These are phyloP conservation scores for Leucophenga montana DNA, from an alignment of 2,888 invertebrate species.

Conservation along the genomic window DNA sequence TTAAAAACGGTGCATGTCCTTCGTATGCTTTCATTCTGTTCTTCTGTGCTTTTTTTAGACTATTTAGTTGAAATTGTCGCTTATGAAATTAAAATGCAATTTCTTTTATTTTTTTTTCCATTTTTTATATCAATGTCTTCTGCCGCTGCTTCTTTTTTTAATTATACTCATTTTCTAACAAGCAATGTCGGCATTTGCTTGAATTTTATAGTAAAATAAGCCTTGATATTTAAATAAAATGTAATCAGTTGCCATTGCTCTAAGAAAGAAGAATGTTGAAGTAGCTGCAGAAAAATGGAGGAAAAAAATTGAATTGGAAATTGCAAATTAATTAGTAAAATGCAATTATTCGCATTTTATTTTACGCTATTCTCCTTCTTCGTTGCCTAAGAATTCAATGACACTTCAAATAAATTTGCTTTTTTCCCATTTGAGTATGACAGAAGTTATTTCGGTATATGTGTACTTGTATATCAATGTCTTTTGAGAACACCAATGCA, in stretches of 20 bases:
- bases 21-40: too few relatives aligned
- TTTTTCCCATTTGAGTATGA: too few relatives aligned
- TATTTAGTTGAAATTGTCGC: constrained; percentile 33
- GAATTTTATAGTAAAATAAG: constrained; percentile 52
- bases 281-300: constrained; percentile 31
- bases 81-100: constrained; percentile 67
- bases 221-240: constrained; percentile 28
- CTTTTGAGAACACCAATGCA: too few relatives aligned
- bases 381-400: too few relatives aligned
- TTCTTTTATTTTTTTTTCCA: constrained; percentile 38
- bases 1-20: background rate
- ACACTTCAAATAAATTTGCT: too few relatives aligned
- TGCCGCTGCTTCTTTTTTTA: constrained; percentile 9
- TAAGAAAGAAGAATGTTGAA: background rate
- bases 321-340: constrained; percentile 72
- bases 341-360: constrained; percentile 65
- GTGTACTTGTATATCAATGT: too few relatives aligned
- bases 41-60: constrained; percentile 9
- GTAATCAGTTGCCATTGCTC: background rate
- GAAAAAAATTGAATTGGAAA: constrained; percentile 54
- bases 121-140: background rate
- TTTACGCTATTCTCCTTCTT: background rate
- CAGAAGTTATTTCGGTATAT: too few relatives aligned
- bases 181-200: constrained; percentile 34
- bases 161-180: constrained; percentile 45